These are phyloP conservation scores for Vandiemenella viatica DNA, from an alignment of 2,888 invertebrate genomes.

Conservation along the genomic window DNA sequence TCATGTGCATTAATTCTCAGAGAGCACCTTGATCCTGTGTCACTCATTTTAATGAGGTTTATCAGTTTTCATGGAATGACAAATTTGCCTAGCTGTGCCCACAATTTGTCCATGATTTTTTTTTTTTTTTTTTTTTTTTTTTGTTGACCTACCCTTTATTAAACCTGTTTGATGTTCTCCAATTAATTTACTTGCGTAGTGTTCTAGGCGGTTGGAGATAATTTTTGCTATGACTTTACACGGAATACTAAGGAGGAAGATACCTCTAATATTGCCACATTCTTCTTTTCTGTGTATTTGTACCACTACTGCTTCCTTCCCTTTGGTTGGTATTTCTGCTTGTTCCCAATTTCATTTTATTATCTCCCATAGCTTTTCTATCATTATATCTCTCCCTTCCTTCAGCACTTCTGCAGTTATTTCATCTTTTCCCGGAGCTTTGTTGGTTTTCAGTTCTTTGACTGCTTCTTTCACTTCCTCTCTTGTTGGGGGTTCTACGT, in stretches of 20 bases:
- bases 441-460: not conserved
- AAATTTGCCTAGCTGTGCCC: not conserved
- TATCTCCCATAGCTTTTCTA: no score
- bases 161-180: not conserved
- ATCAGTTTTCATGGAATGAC: no score
- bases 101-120: not conserved
- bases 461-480: no score
- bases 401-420: not conserved
- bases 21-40: not conserved
- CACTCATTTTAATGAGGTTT: not conserved
- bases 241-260: not conserved
- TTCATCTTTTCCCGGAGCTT: not conserved
- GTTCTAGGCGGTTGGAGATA: not conserved
- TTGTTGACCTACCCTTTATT: not conserved
- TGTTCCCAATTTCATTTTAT: no score
- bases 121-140: not conserved
- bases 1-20: not conserved
- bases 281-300: not conserved
- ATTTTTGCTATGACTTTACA: not conserved
- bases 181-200: not conserved
- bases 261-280: not conserved
- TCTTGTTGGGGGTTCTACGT: not conserved
- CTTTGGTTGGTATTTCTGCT: no score
- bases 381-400: not conserved
- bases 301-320: no score